Conservation (phyloP, 92 coral and sea anemone genomes). For the Chrysogorgia sp. region DNA sequence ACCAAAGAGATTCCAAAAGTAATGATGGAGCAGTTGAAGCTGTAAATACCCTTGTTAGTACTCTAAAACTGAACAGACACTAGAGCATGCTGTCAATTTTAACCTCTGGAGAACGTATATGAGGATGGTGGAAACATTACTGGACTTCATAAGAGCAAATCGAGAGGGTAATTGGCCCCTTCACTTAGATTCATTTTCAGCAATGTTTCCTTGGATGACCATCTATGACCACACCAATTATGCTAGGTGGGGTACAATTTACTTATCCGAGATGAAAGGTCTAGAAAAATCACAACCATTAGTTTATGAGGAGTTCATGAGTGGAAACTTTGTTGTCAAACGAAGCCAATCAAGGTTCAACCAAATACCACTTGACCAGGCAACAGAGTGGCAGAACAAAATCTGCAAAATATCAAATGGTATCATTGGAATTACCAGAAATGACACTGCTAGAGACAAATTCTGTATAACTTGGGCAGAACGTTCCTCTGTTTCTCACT, state of each 20-base stretch:
- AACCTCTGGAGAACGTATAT: conserved; percentile 32
- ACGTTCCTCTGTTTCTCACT: conserved; percentile 33
- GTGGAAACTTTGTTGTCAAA: conserved; percentile 41
- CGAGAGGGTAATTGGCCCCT: conserved; percentile 39
- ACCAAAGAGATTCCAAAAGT: background rate
- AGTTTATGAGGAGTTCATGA: conserved; percentile 34
- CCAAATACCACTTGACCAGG: conserved; percentile 39
- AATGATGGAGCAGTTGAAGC: conserved; percentile 7
- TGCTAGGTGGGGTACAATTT: conserved; percentile 43
- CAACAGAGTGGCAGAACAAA: conserved; percentile 39
- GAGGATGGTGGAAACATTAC: conserved; percentile 40
- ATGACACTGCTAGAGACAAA: conserved; percentile 42
- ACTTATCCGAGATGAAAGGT: conserved; percentile 37
- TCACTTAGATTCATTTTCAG: conserved; percentile 29
- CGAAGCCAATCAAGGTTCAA: conserved; percentile 5
- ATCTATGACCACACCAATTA: conserved; percentile 39
- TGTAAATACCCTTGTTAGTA: conserved; percentile 4
- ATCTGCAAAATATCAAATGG: conserved; percentile 41
- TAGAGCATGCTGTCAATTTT: conserved; percentile 17
- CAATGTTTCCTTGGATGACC: conserved; percentile 43
- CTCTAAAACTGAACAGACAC: background rate
- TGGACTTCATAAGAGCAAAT: conserved; percentile 29
- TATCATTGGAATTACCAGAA: conserved; percentile 41
- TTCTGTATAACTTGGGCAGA: conserved; percentile 45
- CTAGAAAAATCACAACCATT: conserved; percentile 6